phyloP scores from a whole-genome alignment of 1,140 invertebrate species.

The Apis cerana region DNA sequence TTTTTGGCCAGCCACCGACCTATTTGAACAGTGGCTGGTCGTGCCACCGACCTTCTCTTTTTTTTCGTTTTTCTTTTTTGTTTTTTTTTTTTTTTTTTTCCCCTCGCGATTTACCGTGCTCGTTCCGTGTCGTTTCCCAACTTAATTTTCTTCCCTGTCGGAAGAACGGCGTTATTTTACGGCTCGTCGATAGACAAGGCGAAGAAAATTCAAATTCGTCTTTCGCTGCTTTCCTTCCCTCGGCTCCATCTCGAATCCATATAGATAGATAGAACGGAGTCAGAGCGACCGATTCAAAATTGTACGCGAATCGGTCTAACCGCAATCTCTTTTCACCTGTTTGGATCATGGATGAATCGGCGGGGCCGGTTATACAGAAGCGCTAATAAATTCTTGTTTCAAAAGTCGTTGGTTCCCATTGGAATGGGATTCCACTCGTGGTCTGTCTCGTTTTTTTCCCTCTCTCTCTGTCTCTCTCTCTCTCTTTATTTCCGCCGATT shows the following conservation, averaged over 20 bases:
- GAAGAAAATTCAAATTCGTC: neutral
- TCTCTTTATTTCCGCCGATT: constrained; percentile 31
- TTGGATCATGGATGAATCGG: neutral
- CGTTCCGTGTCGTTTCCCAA: constrained; percentile 1
- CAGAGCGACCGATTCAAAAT: neutral
- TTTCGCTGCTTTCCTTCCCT: too few relatives aligned
- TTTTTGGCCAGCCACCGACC: constrained; percentile 67
- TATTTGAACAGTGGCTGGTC: constrained; percentile 63
- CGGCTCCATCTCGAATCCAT: neutral
- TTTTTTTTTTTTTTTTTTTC: neutral
- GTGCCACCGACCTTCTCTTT: neutral
- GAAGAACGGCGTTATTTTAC: neutral
- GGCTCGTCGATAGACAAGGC: constrained; percentile 22
- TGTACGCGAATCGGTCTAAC: neutral
- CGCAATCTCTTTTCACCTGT: neutral
- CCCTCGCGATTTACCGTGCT: constrained; percentile 10
- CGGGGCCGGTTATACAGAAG: too few relatives aligned
- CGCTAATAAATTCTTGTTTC: constrained; percentile 27
- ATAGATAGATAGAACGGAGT: neutral
- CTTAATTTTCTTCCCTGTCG: constrained; percentile 40
- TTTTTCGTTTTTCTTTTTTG: neutral
- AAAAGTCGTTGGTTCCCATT: neutral
- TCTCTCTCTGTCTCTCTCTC: too few relatives aligned
- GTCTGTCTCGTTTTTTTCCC: neutral
- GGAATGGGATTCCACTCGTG: neutral